A percentile compares a stretch with the other conserved stretches of the same genome.
Evolutionary conservation across 2,888 invertebrate species (phyloP).

Genomic region (Metallyticus violacea): DNA sequence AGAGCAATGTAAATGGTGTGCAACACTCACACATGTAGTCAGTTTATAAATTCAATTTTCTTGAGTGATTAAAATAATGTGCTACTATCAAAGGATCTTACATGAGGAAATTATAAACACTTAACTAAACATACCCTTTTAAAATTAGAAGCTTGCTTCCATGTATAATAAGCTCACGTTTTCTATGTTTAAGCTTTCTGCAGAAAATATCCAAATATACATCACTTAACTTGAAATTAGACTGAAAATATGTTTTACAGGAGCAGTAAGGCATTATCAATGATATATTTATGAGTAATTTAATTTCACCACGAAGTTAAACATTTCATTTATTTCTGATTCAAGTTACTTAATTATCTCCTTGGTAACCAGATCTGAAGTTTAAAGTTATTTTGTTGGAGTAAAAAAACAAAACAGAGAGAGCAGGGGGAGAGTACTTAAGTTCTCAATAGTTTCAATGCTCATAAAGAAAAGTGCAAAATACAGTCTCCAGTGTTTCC

Average conservation of each 20-base stretch:
- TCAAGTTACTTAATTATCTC: too few relatives aligned
- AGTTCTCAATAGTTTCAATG: too few relatives aligned
- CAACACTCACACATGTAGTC: too few relatives aligned
- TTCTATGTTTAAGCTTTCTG: neutral
- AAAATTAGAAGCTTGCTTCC: neutral
- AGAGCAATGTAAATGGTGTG: too few relatives aligned
- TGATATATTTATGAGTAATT: neutral
- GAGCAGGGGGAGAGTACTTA: too few relatives aligned
- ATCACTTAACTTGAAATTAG: neutral
- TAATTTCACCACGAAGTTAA: neutral
- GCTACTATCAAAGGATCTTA: too few relatives aligned
- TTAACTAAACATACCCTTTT: conserved; percentile 15
- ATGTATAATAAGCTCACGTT: conserved; percentile 11
- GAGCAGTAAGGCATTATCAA: neutral
- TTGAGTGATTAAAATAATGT: too few relatives aligned
- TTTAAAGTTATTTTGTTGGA: too few relatives aligned
- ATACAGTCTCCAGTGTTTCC: too few relatives aligned
- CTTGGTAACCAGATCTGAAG: neutral
- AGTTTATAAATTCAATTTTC: too few relatives aligned
- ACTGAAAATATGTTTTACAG: neutral
- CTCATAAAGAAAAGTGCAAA: too few relatives aligned
- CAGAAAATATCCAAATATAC: neutral
- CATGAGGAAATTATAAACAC: neutral
- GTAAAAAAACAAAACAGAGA: too few relatives aligned
- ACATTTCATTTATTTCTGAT: neutral